Evolutionary conservation across 2,113 vertebrate species (phyloP).

Genomic region (Oostethus manadensis): DNA sequence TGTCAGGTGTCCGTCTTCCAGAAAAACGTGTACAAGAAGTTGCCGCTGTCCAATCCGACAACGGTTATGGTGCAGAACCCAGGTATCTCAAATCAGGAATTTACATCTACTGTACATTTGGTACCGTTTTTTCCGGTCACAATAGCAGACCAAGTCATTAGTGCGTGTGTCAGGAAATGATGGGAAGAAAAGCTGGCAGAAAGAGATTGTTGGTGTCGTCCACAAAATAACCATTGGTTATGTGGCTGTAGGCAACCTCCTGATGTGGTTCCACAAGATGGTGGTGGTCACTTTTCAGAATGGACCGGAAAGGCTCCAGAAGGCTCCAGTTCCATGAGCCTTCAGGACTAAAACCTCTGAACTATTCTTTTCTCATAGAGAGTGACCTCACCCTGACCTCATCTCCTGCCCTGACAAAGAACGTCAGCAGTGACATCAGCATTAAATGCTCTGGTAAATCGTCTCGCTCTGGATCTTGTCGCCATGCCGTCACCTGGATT

Average conservation of each 20-base stretch:
- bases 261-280: background rate
- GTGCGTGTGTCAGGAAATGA: too few species aligned
- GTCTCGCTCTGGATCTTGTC: conserved; percentile 29
- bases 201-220: too few species aligned
- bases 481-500: conserved; percentile 64
- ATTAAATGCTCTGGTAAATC: conserved; percentile 47
- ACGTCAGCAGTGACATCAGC: conserved; percentile 37
- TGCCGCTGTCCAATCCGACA: conserved; percentile 60
- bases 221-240: too few species aligned
- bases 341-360: background rate
- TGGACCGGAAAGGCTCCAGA: background rate
- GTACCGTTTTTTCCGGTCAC: background rate
- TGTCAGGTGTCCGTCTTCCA: conserved; percentile 72
- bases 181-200: too few species aligned
- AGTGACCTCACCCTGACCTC: conserved; percentile 48
- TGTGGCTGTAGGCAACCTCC: too few species aligned
- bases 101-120: too few species aligned
- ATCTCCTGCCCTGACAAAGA: background rate
- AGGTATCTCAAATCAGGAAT: conserved; percentile 66
- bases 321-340: background rate
- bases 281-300: background rate
- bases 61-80: conserved; percentile 65
- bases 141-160: too few species aligned
- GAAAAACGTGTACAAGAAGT: conserved; percentile 24
- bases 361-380: conserved; percentile 36